Evolutionary conservation across 1,140 invertebrate species (phyloP).

Genomic region (Phymorhynchus buccinoides): DNA sequence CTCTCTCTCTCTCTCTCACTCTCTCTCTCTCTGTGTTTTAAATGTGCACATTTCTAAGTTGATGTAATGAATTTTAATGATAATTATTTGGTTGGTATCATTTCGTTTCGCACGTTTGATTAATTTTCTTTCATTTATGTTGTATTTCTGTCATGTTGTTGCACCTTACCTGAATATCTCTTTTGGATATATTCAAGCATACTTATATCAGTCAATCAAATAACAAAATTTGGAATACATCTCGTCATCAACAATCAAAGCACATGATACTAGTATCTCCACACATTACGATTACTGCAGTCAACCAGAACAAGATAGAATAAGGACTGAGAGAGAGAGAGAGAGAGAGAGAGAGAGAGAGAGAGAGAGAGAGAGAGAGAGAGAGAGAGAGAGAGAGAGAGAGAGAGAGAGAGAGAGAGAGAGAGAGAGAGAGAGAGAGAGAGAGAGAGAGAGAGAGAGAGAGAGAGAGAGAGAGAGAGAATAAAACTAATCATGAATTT

Average conservation of each 20-base stretch:
- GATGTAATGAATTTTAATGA: no score
- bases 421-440: background rate
- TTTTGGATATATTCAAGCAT: background rate
- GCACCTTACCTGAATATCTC: background rate
- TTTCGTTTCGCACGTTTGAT: no score
- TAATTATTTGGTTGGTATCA: no score
- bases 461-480: background rate
- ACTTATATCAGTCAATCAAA: background rate
- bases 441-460: background rate
- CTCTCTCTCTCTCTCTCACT: no score
- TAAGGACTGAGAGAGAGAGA: no score
- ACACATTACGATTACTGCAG: background rate
- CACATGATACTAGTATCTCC: background rate
- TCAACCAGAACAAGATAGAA: no score
- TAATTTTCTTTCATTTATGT: no score
- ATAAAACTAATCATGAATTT: no score
- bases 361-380: slow-evolving; percentile 22
- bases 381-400: slow-evolving; percentile 7
- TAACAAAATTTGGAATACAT: background rate
- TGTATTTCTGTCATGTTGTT: no score
- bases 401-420: background rate
- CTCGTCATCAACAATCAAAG: background rate
- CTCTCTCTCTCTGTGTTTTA: no score
- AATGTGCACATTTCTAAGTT: no score
- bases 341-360: slow-evolving; percentile 8